Evolutionary conservation across 2,888 invertebrate species (phyloP).

Genomic region (Dynastes maya): DNA sequence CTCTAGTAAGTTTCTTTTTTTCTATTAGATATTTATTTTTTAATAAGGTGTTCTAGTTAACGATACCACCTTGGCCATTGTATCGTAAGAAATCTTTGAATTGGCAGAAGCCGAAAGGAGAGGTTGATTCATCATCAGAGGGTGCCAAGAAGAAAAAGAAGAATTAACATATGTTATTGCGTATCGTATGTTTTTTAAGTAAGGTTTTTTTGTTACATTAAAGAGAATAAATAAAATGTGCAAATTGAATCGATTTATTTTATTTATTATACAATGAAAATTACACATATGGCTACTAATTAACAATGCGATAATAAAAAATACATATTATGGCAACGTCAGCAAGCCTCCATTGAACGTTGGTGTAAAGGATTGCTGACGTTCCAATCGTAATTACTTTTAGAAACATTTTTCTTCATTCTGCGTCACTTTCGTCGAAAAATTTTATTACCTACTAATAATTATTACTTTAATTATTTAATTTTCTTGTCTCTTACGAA

Average conservation of each 20-base stretch:
- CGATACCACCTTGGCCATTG: conserved; percentile 98
- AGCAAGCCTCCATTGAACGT: conserved; percentile 7
- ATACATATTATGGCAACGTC: conserved; percentile 57
- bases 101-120: conserved; percentile 87
- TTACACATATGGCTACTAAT: conserved; percentile 68
- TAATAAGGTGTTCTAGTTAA: conserved; percentile 73
- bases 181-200: too few relatives aligned
- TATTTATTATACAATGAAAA: conserved; percentile 68
- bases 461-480: conserved; percentile 51
- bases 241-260: conserved; percentile 50
- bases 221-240: conserved; percentile 20
- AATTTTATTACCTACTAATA: conserved; percentile 41
- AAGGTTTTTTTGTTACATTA: too few relatives aligned
- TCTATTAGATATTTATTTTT: conserved; percentile 14
- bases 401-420: conserved; percentile 30
- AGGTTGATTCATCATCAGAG: conserved; percentile 60
- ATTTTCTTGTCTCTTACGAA: conserved; percentile 54
- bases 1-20: conserved; percentile 75
- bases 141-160: conserved; percentile 63
- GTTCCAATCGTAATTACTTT: conserved; percentile 16
- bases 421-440: conserved; percentile 11
- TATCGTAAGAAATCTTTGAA: conserved; percentile 89
- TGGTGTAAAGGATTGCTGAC: background rate
- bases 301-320: conserved; percentile 67
- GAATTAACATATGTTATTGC: conserved; percentile 51